Evolutionary conservation across 2,888 invertebrate genomes (phyloP), one percentile per base, ranked within the genome.

Genomic region (Hypena proboscidalis): DNA sequence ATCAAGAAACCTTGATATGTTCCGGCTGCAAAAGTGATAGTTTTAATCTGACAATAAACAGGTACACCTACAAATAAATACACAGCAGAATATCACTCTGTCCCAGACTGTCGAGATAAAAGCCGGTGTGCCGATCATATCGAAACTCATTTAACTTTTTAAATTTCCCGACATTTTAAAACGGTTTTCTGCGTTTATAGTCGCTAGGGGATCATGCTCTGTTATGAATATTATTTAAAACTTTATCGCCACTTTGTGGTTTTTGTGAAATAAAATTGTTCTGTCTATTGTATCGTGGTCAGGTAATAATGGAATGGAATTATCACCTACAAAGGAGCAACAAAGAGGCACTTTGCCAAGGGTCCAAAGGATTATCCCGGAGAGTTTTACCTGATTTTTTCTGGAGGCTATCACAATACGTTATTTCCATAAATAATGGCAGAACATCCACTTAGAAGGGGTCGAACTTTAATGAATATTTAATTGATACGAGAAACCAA

Each of bases 1-100:
- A n/a, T n/a, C n/a, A 20, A 2, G 14, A 17, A 50, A 46, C 58
- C 58, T 58, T 57, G 62, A 44, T 36, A 10, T 27, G 26, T 44
- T 36, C 37, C 44, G 47, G 23, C 17, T 13, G 11, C 33, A 39
- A 51, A 58, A 61, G 56, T 55, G 33, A 49, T 30, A 36, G 55
- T 54, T 11, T 20, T 15, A 19, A 53, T 35, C n/a, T 5, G 17
- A 17, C 17, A 17, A 17, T 5, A 17, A 17, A 17, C 17, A 17
- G n/a, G n/a, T n/a, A n/a, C n/a, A n/a, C n/a, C n/a, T n/a, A n/a
- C n/a, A n/a, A n/a, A n/a, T n/a, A 17, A 17, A 17, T 17, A 17
- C 5, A 17, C 17, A 17, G 3, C 17, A 17, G 5, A 17, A 17
- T 17, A 17, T 17, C 3, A 17, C 17, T 17, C 17, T 5, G 3